phyloP scores from a whole-genome alignment of 2,797 vertebrate species.

The Sebastiscus albofasciatus region DNA sequence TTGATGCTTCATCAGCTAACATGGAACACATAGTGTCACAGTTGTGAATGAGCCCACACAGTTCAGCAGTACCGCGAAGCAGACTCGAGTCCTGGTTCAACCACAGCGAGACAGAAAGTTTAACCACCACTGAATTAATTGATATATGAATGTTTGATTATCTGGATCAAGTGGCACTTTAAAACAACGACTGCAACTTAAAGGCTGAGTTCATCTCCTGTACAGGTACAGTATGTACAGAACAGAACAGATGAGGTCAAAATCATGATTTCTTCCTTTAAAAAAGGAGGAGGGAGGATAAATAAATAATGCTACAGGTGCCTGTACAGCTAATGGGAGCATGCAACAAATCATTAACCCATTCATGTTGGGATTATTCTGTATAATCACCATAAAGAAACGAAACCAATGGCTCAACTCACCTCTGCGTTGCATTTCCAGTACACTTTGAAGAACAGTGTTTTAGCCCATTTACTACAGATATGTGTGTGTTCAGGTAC shows the following conservation, averaged over 20 bases:
- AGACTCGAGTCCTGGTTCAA: not conserved
- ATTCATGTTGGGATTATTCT: not conserved
- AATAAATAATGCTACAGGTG: not conserved
- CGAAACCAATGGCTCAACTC: not conserved
- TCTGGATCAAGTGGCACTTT: slow-evolving; percentile 3
- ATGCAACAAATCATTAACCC: not conserved
- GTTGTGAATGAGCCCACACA: not conserved
- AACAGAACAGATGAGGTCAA: not conserved
- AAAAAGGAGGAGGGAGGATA: not conserved
- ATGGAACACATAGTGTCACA: not conserved
- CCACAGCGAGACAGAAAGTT: not conserved
- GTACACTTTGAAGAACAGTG: not conserved
- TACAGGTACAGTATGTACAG: not conserved
- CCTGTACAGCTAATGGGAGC: not conserved
- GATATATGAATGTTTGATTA: not conserved
- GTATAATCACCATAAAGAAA: not conserved
- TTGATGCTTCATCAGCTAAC: not conserved
- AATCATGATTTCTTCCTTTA: not conserved
- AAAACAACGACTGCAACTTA: not conserved
- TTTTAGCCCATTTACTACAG: not conserved
- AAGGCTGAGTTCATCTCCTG: not conserved
- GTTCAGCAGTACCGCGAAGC: not conserved
- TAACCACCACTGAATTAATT: not conserved
- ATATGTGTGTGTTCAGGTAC: not conserved
- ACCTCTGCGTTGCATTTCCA: not conserved